Percentiles rank a stretch among this genome's conserved stretches.
Conservation (phyloP, 2,113 vertebrate genomes). For the Bubo bubo region DNA sequence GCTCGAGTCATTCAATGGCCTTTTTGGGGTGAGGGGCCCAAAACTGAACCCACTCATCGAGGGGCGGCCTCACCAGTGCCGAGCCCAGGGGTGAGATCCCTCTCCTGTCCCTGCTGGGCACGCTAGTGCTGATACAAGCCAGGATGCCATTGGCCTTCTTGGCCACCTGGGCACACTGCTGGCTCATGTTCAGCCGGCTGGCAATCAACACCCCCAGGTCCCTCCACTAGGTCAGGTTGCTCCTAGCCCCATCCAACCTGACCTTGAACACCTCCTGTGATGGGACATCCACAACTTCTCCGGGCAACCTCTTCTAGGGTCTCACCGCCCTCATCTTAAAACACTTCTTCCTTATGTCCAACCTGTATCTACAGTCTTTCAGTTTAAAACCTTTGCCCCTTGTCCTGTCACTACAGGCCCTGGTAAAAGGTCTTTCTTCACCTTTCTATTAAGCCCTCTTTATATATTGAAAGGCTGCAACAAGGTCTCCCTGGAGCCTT, state of each 20-base stretch:
- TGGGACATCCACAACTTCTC: not conserved
- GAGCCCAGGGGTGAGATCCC: no score
- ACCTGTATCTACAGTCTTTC: not conserved
- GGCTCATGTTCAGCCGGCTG: no score
- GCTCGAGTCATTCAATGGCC: no score
- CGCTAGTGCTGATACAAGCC: no score
- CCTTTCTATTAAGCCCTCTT: not conserved
- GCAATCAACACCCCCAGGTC: no score
- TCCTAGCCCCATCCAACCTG: not conserved
- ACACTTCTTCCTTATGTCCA: not conserved
- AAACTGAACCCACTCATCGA: no score
- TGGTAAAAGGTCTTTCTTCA: not conserved
- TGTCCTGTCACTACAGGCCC: not conserved
- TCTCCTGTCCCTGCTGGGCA: no score
- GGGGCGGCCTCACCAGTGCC: no score
- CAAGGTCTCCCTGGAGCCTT: not conserved
- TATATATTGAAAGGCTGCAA: not conserved
- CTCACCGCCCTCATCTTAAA: accelerated
- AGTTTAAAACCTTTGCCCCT: not conserved
- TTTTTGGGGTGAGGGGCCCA: no score
- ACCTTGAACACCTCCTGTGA: no score
- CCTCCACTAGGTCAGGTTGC: not conserved
- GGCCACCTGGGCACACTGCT: no score
- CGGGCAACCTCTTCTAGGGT: not conserved
- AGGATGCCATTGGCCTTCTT: no score